Evolutionary conservation across 2,888 invertebrate species (phyloP).

Genomic region (Cistogaster globosa): DNA sequence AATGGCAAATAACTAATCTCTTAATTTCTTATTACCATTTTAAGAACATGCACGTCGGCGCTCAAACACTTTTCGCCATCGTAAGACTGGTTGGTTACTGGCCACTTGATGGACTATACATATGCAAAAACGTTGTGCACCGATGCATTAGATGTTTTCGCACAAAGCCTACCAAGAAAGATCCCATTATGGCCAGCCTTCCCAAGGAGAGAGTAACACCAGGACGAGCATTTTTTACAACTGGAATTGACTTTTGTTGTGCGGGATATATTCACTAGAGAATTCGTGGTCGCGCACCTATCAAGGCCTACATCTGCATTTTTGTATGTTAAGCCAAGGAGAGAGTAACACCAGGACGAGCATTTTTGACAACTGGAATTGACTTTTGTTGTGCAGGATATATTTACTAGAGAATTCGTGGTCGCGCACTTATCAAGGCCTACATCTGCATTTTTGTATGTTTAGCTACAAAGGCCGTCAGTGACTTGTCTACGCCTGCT

Average conservation of each 20-base stretch:
- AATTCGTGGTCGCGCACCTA: slow-evolving; percentile 22
- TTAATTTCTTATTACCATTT: slow-evolving; percentile 13
- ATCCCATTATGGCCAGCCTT: slow-evolving; percentile 23
- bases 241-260: slow-evolving; percentile 8
- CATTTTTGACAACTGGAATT: slow-evolving; percentile 1
- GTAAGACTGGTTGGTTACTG: neutral
- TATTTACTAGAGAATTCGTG: neutral
- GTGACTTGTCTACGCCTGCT: slow-evolving; percentile 63
- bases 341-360: slow-evolving; percentile 3
- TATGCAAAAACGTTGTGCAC: slow-evolving; percentile 17
- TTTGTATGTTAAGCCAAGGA: no score
- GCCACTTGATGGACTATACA: slow-evolving; percentile 26
- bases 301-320: slow-evolving; percentile 53
- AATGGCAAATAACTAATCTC: slow-evolving; percentile 7
- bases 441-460: slow-evolving; percentile 57
- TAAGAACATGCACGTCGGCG: slow-evolving; percentile 41
- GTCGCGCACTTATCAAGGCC: slow-evolving; percentile 35
- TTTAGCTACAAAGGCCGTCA: slow-evolving; percentile 55
- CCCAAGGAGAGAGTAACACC: slow-evolving; percentile 13
- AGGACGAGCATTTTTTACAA: neutral
- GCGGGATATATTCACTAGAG: neutral
- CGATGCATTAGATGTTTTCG: slow-evolving; percentile 14
- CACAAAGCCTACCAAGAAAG: slow-evolving; percentile 12
- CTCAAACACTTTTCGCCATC: slow-evolving; percentile 18
- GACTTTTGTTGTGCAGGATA: neutral